phyloP scores from a whole-genome alignment of 1,140 invertebrate species.

The Prorops nasuta region DNA sequence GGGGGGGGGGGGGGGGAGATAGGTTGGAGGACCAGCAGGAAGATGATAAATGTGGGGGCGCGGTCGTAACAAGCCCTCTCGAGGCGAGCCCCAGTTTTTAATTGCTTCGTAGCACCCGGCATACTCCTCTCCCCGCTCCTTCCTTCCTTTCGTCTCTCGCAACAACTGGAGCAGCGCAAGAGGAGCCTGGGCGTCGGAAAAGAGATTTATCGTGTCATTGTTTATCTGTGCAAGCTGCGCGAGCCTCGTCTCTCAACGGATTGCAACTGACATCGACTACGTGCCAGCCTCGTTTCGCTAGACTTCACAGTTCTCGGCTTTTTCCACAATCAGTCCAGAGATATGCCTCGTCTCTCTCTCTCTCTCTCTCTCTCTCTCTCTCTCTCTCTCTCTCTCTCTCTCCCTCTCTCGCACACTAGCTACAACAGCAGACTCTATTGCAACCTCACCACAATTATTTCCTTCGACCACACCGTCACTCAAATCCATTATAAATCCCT shows the following conservation, averaged over 20 bases:
- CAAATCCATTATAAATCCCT: too few relatives aligned
- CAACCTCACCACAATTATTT: too few relatives aligned
- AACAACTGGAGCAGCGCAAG: not conserved
- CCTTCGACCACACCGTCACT: too few relatives aligned
- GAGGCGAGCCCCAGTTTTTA: slow-evolving; percentile 48
- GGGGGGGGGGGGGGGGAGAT: slow-evolving; percentile 24
- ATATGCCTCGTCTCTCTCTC: too few relatives aligned
- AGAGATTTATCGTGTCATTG: slow-evolving; percentile 29
- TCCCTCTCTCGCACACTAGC: too few relatives aligned
- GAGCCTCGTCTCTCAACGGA: slow-evolving; percentile 11
- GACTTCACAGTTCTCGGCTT: too few relatives aligned
- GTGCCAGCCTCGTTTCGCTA: too few relatives aligned
- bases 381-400: too few relatives aligned
- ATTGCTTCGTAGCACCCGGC: slow-evolving; percentile 37
- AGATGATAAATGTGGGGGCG: slow-evolving; percentile 48
- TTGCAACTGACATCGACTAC: slow-evolving; percentile 17
- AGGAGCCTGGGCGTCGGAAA: slow-evolving; percentile 3
- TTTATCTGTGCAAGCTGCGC: slow-evolving; percentile 19
- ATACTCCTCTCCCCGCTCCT: slow-evolving; percentile 4
- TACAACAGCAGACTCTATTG: too few relatives aligned
- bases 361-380: not conserved
- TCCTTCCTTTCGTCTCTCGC: slow-evolving; percentile 1
- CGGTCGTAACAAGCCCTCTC: slow-evolving; percentile 46
- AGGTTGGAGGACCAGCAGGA: slow-evolving; percentile 27
- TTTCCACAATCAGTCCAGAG: too few relatives aligned